Evolutionary conservation across 2,113 vertebrate genomes (phyloP).

Genomic region (Lathamus discolor): DNA sequence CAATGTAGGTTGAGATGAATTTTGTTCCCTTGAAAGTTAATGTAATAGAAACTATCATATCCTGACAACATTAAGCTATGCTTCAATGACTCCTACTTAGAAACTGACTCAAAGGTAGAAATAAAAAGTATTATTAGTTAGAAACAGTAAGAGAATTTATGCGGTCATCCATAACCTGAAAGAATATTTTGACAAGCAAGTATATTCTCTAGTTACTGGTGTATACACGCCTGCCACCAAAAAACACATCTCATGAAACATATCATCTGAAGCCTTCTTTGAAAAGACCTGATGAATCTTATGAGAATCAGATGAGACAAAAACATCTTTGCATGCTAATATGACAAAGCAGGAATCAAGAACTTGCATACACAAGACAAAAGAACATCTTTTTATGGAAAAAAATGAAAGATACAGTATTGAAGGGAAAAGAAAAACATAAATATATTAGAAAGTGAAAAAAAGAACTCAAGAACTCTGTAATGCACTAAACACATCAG

Average conservation of each 20-base stretch:
- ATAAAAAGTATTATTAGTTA: conserved; percentile 47
- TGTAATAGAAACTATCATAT: conserved; percentile 13
- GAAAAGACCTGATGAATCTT: background rate
- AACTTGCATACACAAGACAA: background rate
- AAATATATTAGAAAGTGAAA: background rate
- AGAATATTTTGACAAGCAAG: conserved; percentile 10
- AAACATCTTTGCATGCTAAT: background rate
- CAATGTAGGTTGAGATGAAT: background rate
- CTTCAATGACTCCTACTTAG: conserved; percentile 23
- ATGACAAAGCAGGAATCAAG: background rate
- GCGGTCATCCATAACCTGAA: background rate
- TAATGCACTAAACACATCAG: background rate
- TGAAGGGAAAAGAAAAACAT: background rate
- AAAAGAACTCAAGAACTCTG: background rate
- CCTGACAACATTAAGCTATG: conserved; percentile 37
- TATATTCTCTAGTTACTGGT: background rate
- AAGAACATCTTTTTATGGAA: background rate
- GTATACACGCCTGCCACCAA: background rate
- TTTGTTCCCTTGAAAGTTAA: conserved; percentile 37
- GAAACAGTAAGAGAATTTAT: conserved; percentile 17
- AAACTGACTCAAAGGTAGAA: conserved; percentile 23
- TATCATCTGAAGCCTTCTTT: background rate
- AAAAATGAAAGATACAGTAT: background rate
- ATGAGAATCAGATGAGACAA: background rate
- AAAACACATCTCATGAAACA: background rate